Base-by-base conservation (phyloP, 2,888 invertebrate genomes). In the Polydrusus cervinus region DNA sequence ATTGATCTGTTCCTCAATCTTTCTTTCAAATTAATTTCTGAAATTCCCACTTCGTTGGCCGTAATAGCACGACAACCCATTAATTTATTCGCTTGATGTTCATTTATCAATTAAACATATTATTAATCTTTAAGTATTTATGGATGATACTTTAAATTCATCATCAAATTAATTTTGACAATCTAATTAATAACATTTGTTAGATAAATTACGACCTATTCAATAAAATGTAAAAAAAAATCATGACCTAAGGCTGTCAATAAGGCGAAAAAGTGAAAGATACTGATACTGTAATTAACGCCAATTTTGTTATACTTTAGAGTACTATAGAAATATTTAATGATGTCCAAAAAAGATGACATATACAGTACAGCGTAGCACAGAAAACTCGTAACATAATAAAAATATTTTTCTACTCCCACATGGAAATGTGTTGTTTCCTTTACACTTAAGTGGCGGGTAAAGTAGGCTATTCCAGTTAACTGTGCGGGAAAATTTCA, bases 101-200 rank as follows among this genome's bases (percentile, higher is more conserved):
- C 43, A 43, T 16, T 47, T 47, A 47, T 47, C 47, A 16, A 47
- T 47, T 47, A 47, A 47, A 9, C 47, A 16, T 9, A 16, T 47
- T 14, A 47, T 47, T 14, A 47, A 16, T 47, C 16, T 47, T 16
- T 14, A 9, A 47, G 16, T 14, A 51, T 13, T 51, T 51, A 6
- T 11, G 5, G 20, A 11, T 20, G 20, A 3, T 20, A 20, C 20
- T 10, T 51, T 20, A 20, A 20, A 51, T 51, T 10, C n/a, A 51
- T 51, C 51, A 20, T 20, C 18, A 51, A 51, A 51, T 51, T 51
- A 51, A 51, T 51, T 51, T 51, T 20, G 51, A 51, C 51, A 51
- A 47, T 51, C 9, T 51, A 51, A 51, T 20, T 18, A 51, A 51
- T 51, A 11, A 20, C 20, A 20, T 1, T 20, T 51, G 20, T 51